Evolutionary conservation across 2,888 invertebrate species (phyloP), one percentile per base, ranked within the genome.

Genomic region (Plebejus anna): DNA sequence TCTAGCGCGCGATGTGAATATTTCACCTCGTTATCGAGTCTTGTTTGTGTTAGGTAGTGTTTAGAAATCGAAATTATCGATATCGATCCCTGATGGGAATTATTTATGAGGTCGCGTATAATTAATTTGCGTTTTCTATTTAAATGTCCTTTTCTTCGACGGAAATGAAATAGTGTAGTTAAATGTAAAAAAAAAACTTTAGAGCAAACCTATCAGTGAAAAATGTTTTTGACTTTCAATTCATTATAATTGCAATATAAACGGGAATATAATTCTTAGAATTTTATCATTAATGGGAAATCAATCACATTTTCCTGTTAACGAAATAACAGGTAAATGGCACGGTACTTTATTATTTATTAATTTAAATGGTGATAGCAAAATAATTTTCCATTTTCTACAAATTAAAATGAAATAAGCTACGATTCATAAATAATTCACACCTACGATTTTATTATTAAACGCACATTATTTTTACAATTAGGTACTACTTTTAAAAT

Each of bases 11-110:
- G 89, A 91, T 89, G 93, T 93, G 94, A 92, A 94, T 94, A 94
- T 93, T 94, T 94, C 93, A 93, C 93, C 94, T 94, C 93, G 94
- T 94, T 94, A 94, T 92, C 93, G 90, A 88, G 90, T 89, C 91
- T 92, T 93, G 94, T 94, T 94, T 94, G 92, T 90, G 92, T 92
- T 93, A 90, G 92, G 86, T 88, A 90, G 92, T 86, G 92, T 83
- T 87, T 59, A 77, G 77, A 78, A 80, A 85, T 84, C 85, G 87
- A 84, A 80, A 81, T 82, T 81, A 82, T 87, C 86, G 87, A 88
- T 90, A 82, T 89, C 88, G 88, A 89, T 87, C 78, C 77, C 80
- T 78, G 76, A 47, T 32, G 51, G 16, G 28, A 77, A 76, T 78
- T 76, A 75, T 78, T 77, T 75, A 75, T 77, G 66, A 72, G 7